phyloP scores from a whole-genome alignment of 2,888 invertebrate genomes.

The Dolomedes plantarius region DNA sequence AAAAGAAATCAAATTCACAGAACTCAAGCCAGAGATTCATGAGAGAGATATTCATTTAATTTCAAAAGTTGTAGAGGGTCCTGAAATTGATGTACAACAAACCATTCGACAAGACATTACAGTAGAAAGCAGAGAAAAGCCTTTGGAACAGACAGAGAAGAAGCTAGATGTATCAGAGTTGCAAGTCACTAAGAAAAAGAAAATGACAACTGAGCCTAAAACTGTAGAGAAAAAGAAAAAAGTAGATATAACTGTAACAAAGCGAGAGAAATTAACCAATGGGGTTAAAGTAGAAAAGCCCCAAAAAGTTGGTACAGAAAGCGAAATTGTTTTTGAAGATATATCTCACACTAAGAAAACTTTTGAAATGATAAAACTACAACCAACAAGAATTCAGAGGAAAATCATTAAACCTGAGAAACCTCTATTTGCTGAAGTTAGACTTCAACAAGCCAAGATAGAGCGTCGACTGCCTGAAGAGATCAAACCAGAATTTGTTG shows the following conservation, averaged over 20 bases:
- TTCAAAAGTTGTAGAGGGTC: constrained; percentile 38
- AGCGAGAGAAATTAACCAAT: constrained; percentile 34
- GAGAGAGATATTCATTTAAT: constrained; percentile 51
- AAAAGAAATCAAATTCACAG: constrained; percentile 32
- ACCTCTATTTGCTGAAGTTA: constrained; percentile 38
- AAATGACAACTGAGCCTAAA: neutral
- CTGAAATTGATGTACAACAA: constrained; percentile 56
- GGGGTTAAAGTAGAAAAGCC: neutral
- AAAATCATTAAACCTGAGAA: constrained; percentile 33
- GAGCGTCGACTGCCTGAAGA: constrained; percentile 31
- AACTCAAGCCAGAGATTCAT: constrained; percentile 31
- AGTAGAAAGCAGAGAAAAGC: constrained; percentile 61
- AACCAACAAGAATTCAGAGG: constrained; percentile 34
- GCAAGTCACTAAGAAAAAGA: constrained; percentile 8
- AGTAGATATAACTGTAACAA: constrained; percentile 27
- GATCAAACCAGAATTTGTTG: constrained; percentile 52
- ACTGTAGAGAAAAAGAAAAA: constrained; percentile 25
- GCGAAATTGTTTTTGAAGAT: constrained; percentile 46
- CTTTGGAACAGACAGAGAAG: constrained; percentile 39
- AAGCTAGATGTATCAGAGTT: constrained; percentile 1
- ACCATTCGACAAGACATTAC: constrained; percentile 41
- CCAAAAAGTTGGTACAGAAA: constrained; percentile 38
- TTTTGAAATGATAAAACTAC: constrained; percentile 18
- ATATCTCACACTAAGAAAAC: constrained; percentile 29
- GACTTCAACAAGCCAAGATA: constrained; percentile 41